These are phyloP conservation scores for Pseudolaguvia tuberculata DNA, from an alignment of 2,113 vertebrate species.

Conservation along the genomic window DNA sequence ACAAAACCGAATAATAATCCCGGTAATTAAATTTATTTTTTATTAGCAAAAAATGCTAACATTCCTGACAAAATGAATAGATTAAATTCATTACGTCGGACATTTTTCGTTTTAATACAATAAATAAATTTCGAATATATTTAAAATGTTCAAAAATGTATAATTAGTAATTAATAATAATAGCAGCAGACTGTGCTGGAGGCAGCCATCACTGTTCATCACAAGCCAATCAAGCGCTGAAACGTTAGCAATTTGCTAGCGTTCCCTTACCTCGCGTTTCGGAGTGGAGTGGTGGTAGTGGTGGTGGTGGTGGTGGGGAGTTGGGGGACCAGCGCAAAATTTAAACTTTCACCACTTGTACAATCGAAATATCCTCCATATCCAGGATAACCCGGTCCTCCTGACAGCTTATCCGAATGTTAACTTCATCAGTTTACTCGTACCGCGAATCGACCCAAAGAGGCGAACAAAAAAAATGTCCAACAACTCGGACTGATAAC, in stretches of 20 bases:
- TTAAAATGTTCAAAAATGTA: neutral
- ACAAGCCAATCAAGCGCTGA: constrained; percentile 47
- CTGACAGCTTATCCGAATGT: too few relatives aligned
- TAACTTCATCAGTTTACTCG: neutral
- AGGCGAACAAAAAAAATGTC: constrained; percentile 22
- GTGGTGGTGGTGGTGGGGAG: too few relatives aligned
- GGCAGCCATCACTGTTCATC: constrained; percentile 27
- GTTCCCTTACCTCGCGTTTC: constrained; percentile 34
- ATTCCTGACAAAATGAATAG: neutral
- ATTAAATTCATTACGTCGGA: neutral
- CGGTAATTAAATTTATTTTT: constrained; percentile 5
- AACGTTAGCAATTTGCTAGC: constrained; percentile 43
- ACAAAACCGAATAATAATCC: neutral
- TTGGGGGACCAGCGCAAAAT: constrained; percentile 47
- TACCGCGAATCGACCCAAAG: constrained; percentile 14
- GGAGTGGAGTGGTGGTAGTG: too few relatives aligned
- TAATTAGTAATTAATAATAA: constrained; percentile 2
- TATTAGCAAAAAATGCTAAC: constrained; percentile 14
- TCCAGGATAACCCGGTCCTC: neutral
- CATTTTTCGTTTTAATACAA: neutral
- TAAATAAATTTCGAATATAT: neutral
- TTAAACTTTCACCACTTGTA: constrained; percentile 44
- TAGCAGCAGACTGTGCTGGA: constrained; percentile 15
- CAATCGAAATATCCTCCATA: constrained; percentile 9
- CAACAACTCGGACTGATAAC: constrained; percentile 42